Evolutionary conservation across 2,797 vertebrate species (phyloP).

Genomic region (Lycodopsis pacificus): DNA sequence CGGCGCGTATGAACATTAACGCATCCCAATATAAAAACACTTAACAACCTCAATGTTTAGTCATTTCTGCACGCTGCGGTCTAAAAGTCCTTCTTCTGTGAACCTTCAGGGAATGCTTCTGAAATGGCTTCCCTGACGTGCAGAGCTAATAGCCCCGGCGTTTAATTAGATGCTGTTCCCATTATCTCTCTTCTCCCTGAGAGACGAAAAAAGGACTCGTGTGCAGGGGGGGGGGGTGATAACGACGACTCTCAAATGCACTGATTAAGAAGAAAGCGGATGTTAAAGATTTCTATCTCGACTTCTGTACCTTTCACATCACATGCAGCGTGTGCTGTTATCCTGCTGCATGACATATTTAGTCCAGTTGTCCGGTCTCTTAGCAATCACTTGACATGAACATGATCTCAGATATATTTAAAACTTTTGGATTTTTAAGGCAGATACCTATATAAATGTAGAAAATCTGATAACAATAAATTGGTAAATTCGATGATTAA

Average conservation of each 20-base stretch:
- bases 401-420: background rate
- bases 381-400: background rate
- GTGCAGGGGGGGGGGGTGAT: constrained; percentile 42
- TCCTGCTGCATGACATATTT: constrained; percentile 5
- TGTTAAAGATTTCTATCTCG: constrained; percentile 43
- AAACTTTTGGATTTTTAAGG: background rate
- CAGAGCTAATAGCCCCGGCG: constrained; percentile 69
- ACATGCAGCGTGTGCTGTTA: background rate
- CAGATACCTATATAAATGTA: background rate
- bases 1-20: constrained; percentile 2
- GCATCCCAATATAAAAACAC: constrained; percentile 22
- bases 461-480: background rate
- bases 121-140: constrained; percentile 79
- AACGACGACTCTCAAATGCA: constrained; percentile 46
- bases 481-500: accelerated
- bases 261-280: constrained; percentile 45
- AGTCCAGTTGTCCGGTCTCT: background rate
- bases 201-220: constrained; percentile 49
- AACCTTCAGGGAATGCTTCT: constrained; percentile 72
- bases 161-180: constrained; percentile 80
- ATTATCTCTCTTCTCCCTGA: constrained; percentile 70
- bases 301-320: constrained; percentile 4
- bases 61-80: constrained; percentile 59
- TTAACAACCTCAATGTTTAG: constrained; percentile 33
- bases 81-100: constrained; percentile 68